Conservation (phyloP, 1,140 invertebrate species). For the Drosophila repletoides region DNA sequence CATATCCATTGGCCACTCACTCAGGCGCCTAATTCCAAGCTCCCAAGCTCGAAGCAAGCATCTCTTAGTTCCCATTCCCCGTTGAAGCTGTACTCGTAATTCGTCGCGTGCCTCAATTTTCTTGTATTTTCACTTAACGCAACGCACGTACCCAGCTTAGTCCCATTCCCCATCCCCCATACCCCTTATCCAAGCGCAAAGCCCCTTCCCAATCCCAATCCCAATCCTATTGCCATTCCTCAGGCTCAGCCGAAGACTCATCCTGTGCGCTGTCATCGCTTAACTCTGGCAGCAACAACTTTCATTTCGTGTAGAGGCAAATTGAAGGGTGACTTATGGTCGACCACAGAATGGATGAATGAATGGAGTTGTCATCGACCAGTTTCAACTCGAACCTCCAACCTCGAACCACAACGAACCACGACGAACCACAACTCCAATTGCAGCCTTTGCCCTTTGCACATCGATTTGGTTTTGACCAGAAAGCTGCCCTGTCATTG, state of each 20-base stretch:
- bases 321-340: conserved; percentile 75
- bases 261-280: conserved; percentile 57
- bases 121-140: conserved; percentile 70
- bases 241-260: conserved; percentile 7
- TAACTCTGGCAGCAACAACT: conserved; percentile 34
- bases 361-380: conserved; percentile 66
- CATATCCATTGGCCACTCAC: conserved; percentile 46
- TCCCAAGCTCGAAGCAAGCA: neutral
- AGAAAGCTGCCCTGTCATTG: conserved; percentile 37
- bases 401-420: too few species aligned
- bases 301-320: conserved; percentile 35
- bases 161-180: neutral
- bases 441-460: conserved; percentile 9
- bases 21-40: conserved; percentile 43
- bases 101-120: conserved; percentile 63
- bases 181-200: conserved; percentile 73
- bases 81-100: conserved; percentile 13
- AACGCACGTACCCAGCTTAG: conserved; percentile 62
- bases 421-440: conserved; percentile 7
- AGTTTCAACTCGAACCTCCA: too few species aligned
- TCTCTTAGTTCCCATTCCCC: neutral
- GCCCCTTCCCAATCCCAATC: conserved; percentile 37
- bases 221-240: conserved; percentile 1
- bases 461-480: conserved; percentile 15
- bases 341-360: conserved; percentile 3